Conservation (phyloP, 2,113 vertebrate genomes). For the Syrmaticus mikado region DNA sequence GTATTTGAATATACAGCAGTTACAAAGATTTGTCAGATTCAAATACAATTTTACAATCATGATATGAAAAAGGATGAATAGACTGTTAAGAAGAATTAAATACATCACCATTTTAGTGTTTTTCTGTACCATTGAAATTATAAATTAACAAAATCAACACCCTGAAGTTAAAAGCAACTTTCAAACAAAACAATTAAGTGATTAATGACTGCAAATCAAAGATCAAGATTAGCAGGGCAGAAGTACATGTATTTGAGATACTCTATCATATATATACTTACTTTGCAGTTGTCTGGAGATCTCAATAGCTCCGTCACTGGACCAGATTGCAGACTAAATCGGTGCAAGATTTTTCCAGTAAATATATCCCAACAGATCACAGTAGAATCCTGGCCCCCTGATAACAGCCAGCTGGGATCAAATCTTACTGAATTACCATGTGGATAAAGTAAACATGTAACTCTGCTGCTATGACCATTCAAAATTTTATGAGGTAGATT, state of each 20-base stretch:
- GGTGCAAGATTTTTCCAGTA: conserved; percentile 74
- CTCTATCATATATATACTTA: conserved; percentile 57
- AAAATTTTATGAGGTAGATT: conserved; percentile 68
- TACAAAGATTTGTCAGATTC: neutral
- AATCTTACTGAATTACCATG: conserved; percentile 74
- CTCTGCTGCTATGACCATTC: conserved; percentile 72
- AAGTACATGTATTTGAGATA: neutral
- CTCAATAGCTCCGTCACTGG: conserved; percentile 72
- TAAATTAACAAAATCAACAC: neutral
- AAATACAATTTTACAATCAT: neutral
- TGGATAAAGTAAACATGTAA: conserved; percentile 81
- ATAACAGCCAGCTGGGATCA: conserved; percentile 83
- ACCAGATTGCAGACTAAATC: conserved; percentile 78
- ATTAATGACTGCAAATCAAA: neutral
- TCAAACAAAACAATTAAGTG: neutral
- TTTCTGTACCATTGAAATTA: neutral
- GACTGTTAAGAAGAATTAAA: neutral
- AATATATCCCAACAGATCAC: conserved; percentile 83
- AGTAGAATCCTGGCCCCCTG: conserved; percentile 76
- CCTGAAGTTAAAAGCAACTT: neutral
- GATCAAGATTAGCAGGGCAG: neutral
- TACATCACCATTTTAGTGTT: neutral
- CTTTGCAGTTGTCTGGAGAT: conserved; percentile 74
- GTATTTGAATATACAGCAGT: neutral
- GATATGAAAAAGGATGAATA: neutral